Conservation (phyloP, 2,888 invertebrate species). For the Clunio marinus region DNA sequence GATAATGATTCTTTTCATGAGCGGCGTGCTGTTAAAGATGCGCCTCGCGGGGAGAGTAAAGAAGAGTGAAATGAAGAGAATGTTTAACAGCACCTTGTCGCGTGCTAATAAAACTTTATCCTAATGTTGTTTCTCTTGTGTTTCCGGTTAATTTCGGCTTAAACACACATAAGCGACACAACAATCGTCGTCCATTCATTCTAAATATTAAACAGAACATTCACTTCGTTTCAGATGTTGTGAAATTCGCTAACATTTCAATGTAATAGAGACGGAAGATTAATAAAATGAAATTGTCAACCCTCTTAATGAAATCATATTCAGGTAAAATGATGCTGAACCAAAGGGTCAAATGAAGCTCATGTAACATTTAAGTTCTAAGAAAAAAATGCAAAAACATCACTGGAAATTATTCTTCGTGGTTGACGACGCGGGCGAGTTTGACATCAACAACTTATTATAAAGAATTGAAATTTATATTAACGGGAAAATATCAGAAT, state of each 20-base stretch:
- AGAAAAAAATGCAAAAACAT: too few species aligned
- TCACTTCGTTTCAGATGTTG: too few species aligned
- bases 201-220: too few species aligned
- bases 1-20: conserved; percentile 19
- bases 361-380: too few species aligned
- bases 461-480: conserved; percentile 10
- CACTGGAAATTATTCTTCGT: not conserved
- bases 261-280: too few species aligned
- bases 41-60: not conserved
- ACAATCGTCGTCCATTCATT: too few species aligned
- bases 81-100: conserved; percentile 2
- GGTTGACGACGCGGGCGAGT: not conserved
- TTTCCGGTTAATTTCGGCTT: not conserved
- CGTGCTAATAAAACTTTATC: conserved; percentile 20
- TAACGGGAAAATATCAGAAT: conserved; percentile 1
- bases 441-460: not conserved
- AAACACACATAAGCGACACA: too few species aligned
- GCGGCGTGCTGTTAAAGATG: not conserved
- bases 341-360: too few species aligned
- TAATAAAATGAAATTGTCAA: not conserved
- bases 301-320: too few species aligned
- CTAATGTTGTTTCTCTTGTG: not conserved
- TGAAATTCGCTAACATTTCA: too few species aligned
- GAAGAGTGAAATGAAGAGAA: not conserved
- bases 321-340: too few species aligned